These are phyloP conservation scores for Brevimyrus niger DNA, from an alignment of 2,113 vertebrate species.

Conservation along the genomic window DNA sequence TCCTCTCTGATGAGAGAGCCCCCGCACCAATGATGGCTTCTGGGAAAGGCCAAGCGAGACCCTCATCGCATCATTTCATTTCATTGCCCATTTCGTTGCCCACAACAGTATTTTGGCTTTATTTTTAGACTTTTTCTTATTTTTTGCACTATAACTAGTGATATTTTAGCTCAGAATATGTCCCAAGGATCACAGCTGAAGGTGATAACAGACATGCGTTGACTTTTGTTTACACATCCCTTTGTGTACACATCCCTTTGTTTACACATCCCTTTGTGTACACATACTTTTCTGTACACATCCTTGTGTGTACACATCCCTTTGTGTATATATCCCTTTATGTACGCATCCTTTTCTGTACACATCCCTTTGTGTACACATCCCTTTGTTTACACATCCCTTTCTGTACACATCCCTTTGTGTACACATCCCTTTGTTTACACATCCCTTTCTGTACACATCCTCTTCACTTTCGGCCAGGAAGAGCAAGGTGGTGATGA, in stretches of 20 bases:
- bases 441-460: no score
- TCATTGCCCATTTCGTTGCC: background rate
- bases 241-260: no score
- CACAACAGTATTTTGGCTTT: background rate
- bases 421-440: no score
- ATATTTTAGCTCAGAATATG: background rate
- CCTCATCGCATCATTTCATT: background rate
- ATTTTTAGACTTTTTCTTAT: background rate
- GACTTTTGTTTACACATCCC: background rate
- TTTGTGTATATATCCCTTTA: no score
- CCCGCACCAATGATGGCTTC: slow-evolving; percentile 85
- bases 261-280: no score
- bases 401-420: no score
- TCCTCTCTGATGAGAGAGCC: slow-evolving; percentile 86
- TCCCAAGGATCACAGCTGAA: background rate
- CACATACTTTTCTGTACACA: no score
- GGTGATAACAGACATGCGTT: background rate
- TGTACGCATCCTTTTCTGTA: no score
- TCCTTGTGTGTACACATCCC: no score
- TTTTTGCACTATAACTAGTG: background rate
- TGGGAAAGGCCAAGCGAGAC: slow-evolving; percentile 28
- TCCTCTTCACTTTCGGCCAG: background rate
- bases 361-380: no score
- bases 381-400: no score
- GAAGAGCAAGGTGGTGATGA: background rate